Evolutionary conservation across 1,140 invertebrate genomes (phyloP), one percentile per base, ranked within the genome.

Genomic region (Campoletis sonorensis): DNA sequence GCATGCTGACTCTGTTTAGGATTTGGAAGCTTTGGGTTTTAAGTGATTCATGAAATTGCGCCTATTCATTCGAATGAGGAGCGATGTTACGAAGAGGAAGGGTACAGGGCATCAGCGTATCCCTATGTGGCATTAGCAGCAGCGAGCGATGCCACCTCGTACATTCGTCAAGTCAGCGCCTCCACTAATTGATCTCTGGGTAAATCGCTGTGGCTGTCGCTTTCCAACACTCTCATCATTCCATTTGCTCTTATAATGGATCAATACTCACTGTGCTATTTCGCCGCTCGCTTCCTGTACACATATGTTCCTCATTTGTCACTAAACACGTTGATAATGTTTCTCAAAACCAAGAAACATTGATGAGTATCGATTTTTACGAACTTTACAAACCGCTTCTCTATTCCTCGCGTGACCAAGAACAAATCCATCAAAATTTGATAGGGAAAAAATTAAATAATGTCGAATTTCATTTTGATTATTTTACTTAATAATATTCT

Each of bases 111-210:
- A 45, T 45, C 40, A 11, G 40, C 5, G 40, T 45, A 45, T 45
- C 40, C 40, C 40, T 45, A 5, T 45, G 40, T 45, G 8, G 40
- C 40, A 10, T 3, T 45, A 26, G 71, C 30, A 49, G 23, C 40
- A 51, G n/a, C 71, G 3, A n/a, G 8, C 16, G 71, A 8, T 49
- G 40, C 71, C 40, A 37, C n/a, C 71, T 15, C 71, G 40, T 49
- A 45, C 71, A 73, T 73, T 73, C 71, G 71, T 73, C 71, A 73
- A 73, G 71, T 73, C 71, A 73, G 71, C 71, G 71, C 71, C 71
- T 73, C 40, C 71, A 73, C 71, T 73, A 73, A 73, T 73, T 73
- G 71, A 73, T 73, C 71, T 73, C 71, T 49, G 71, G 37, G 40
- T 45, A 49, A 73, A 73, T 73, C 37, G 37, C 40, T 45, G 40